A percentile compares a stretch with the other conserved stretches of the same genome.
phyloP scores from a whole-genome alignment of 1,140 invertebrate species.

The Drosophila carrolli region DNA sequence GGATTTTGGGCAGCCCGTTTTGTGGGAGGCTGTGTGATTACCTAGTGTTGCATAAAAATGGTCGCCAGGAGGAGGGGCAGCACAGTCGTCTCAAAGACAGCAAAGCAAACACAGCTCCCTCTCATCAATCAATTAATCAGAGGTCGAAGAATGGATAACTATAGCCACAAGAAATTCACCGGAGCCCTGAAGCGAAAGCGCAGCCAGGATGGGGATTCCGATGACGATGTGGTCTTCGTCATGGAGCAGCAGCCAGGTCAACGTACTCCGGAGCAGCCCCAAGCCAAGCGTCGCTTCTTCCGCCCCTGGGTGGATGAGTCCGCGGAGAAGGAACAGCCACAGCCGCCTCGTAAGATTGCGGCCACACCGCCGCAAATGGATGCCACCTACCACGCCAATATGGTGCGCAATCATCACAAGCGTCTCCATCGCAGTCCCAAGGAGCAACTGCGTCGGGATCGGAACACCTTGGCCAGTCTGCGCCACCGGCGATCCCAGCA shows the following conservation, averaged over 20 bases:
- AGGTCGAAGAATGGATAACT: slow-evolving; percentile 46
- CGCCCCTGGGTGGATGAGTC: slow-evolving; percentile 60
- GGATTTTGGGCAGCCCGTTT: slow-evolving; percentile 7
- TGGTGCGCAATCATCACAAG: slow-evolving; percentile 47
- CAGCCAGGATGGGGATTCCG: slow-evolving; percentile 41
- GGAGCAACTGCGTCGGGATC: slow-evolving; percentile 61
- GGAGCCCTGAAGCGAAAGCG: slow-evolving; percentile 62
- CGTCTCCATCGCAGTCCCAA: slow-evolving; percentile 54
- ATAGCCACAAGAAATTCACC: slow-evolving; percentile 65
- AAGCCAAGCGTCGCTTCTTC: slow-evolving; percentile 59
- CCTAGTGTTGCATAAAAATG: slow-evolving; percentile 77
- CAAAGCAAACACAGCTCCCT: slow-evolving; percentile 33
- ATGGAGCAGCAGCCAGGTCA: slow-evolving; percentile 43
- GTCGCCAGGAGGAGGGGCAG: slow-evolving; percentile 39
- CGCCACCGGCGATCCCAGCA: slow-evolving; percentile 53
- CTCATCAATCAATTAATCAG: neutral
- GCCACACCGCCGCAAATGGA: slow-evolving; percentile 11
- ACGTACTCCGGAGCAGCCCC: slow-evolving; percentile 33
- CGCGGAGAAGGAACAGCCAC: neutral
- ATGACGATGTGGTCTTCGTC: slow-evolving; percentile 66
- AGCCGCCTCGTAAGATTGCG: slow-evolving; percentile 5
- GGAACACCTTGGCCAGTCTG: slow-evolving; percentile 56
- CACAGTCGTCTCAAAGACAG: slow-evolving; percentile 63
- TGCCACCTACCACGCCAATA: slow-evolving; percentile 53
- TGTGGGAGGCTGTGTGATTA: slow-evolving; percentile 45